A percentile compares a stretch with the other conserved stretches of the same genome.
These are phyloP conservation scores for Ceratitis capitata DNA, from an alignment of 1,140 invertebrate genomes.

Conservation along the genomic window DNA sequence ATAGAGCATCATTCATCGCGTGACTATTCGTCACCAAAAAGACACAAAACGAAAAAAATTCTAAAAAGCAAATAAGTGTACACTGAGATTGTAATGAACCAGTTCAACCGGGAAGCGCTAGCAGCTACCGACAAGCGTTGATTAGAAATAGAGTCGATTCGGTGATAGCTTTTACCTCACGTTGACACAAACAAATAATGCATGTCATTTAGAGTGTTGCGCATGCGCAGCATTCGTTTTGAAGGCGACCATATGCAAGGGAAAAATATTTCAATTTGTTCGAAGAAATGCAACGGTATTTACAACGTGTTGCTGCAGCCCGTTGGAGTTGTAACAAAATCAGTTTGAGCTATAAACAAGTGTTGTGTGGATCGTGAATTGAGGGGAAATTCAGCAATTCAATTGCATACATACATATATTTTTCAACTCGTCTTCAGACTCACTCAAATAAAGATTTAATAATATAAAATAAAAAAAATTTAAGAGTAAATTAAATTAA, in stretches of 20 bases:
- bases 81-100: not conserved
- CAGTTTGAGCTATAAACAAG: not conserved
- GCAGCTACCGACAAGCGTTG: not conserved
- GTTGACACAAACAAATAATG: not conserved
- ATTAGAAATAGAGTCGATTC: not conserved
- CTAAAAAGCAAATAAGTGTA: not conserved
- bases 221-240: not conserved
- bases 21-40: constrained; percentile 20
- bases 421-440: not conserved
- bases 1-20: not conserved
- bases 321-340: not conserved
- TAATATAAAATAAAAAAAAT: too few species aligned
- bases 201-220: not conserved
- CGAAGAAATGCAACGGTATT: not conserved
- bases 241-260: not conserved
- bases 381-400: not conserved
- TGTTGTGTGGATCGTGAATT: not conserved
- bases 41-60: not conserved
- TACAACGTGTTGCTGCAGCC: not conserved
- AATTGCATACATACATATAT: not conserved
- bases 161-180: not conserved
- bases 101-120: not conserved
- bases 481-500: too few species aligned
- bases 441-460: too few species aligned
- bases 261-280: not conserved